These are phyloP conservation scores for Alligator mississippiensis DNA, from an alignment of 2,113 vertebrate species.

Conservation along the genomic window DNA sequence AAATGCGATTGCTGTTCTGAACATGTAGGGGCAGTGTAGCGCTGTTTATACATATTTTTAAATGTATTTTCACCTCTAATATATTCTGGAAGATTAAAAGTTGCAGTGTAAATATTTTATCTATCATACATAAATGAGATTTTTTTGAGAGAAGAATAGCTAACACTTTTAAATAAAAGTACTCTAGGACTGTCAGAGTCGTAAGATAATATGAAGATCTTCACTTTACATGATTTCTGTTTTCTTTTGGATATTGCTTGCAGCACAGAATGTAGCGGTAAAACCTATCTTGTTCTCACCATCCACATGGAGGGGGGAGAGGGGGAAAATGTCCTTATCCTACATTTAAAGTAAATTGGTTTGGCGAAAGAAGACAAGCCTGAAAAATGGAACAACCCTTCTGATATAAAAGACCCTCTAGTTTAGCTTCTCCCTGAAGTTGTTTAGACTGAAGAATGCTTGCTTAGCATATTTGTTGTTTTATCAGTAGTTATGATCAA, in stretches of 20 bases:
- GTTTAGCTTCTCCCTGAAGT: background rate
- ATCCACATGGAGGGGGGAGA: background rate
- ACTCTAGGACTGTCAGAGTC: background rate
- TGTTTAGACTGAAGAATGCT: background rate
- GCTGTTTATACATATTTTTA: conserved; percentile 44
- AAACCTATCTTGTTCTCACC: background rate
- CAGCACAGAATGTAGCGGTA: background rate
- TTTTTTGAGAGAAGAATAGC: background rate
- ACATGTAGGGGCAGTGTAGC: conserved; percentile 80
- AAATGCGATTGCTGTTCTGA: conserved; percentile 70
- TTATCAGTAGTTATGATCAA: background rate
- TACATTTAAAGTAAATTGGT: background rate
- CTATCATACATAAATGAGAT: background rate
- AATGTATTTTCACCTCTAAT: background rate
- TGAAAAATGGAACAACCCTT: background rate
- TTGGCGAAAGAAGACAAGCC: background rate
- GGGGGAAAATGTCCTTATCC: background rate
- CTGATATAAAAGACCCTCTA: background rate
- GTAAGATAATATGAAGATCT: background rate
- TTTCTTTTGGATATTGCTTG: background rate
- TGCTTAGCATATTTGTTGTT: background rate
- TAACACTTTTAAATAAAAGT: conserved; percentile 1
- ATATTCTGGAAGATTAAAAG: background rate
- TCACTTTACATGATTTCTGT: conserved; percentile 29
- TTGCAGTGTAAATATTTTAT: background rate